A percentile compares a stretch with the other conserved stretches of the same genome.
phyloP scores from a whole-genome alignment of 2,113 vertebrate species.

The Capreolus pygargus region DNA sequence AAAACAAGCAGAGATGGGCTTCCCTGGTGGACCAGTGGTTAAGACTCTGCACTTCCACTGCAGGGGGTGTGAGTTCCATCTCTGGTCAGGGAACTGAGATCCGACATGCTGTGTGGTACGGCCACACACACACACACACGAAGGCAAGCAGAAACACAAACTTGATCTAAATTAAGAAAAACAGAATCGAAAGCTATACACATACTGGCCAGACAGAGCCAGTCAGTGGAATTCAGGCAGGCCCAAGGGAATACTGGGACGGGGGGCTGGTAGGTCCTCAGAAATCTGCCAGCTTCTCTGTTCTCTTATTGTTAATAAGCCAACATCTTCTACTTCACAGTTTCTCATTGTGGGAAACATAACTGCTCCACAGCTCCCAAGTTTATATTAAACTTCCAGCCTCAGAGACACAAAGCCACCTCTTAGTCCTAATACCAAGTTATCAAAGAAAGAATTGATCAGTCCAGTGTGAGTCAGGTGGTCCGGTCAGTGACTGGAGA shows the following conservation, averaged over 20 bases:
- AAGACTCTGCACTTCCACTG: background rate
- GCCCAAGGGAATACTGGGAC: no score
- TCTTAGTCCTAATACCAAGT: background rate
- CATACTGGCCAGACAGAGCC: background rate
- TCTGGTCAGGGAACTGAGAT: background rate
- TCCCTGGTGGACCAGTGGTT: background rate
- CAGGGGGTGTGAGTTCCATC: background rate
- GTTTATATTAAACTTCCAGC: background rate
- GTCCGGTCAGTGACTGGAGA: background rate
- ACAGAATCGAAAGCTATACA: background rate
- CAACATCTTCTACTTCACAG: background rate
- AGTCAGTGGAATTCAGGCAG: background rate
- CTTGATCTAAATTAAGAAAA: background rate
- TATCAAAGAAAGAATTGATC: background rate
- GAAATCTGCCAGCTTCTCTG: background rate
- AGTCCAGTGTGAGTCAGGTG: background rate
- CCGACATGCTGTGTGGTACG: rapidly evolving
- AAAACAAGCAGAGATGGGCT: background rate
- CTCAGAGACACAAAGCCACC: background rate
- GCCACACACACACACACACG: background rate
- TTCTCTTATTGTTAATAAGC: background rate
- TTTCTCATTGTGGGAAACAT: background rate
- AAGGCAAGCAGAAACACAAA: background rate
- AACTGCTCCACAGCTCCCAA: background rate
- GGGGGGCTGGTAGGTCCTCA: background rate